Conservation (phyloP, 2,888 invertebrate species). For the Argyresthia albistria region DNA sequence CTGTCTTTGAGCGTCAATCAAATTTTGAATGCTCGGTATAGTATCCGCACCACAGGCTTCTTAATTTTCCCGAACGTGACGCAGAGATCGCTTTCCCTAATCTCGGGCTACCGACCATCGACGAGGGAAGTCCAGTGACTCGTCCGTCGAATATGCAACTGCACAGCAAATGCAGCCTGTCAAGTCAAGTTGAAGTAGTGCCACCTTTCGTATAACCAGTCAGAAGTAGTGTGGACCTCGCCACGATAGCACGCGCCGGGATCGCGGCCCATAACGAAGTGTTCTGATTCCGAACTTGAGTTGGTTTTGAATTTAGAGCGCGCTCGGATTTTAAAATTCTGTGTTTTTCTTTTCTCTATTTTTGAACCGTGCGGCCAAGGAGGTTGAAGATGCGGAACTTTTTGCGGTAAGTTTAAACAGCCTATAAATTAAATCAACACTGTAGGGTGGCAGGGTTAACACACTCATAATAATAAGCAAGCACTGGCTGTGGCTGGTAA, state of each 20-base stretch:
- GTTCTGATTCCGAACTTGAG: slow-evolving; percentile 21
- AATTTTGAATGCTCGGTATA: no score
- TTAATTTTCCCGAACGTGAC: no score
- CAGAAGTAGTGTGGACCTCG: slow-evolving; percentile 52
- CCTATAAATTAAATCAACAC: slow-evolving; percentile 6
- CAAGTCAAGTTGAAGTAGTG: slow-evolving; percentile 62
- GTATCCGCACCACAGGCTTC: no score
- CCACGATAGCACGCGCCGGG: slow-evolving; percentile 35
- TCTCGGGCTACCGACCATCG: not conserved
- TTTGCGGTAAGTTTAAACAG: slow-evolving; percentile 41
- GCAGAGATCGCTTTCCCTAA: no score
- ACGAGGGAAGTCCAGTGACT: not conserved
- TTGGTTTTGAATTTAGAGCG: slow-evolving; percentile 17
- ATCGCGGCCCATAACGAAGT: slow-evolving; percentile 14
- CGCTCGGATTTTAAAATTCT: slow-evolving; percentile 12
- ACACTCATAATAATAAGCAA: not conserved
- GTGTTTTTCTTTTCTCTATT: slow-evolving; percentile 22
- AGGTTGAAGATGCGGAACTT: slow-evolving; percentile 49
- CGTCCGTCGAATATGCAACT: slow-evolving; percentile 27
- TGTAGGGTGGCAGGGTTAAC: not conserved
- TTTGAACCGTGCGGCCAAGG: slow-evolving; percentile 20
- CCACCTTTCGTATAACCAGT: slow-evolving; percentile 24
- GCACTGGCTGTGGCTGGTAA: not conserved
- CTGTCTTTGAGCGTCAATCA: not conserved
- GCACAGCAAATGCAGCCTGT: slow-evolving; percentile 50